Evolutionary conservation across 2,113 vertebrate species (phyloP), one percentile per base, ranked within the genome.

Genomic region (Rhinichthys klamathensis): DNA sequence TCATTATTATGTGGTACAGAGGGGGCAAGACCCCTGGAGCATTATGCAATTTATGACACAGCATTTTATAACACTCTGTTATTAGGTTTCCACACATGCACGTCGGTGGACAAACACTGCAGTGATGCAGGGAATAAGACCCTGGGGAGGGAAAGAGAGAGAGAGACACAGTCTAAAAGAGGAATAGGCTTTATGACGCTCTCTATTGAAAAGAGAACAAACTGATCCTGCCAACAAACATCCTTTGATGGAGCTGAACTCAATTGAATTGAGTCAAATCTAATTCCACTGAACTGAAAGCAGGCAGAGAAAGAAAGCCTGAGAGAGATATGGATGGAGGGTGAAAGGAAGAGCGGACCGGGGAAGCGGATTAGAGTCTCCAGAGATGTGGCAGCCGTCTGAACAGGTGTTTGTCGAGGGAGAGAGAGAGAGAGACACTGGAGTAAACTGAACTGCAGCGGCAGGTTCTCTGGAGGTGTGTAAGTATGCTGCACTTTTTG

Each of bases 231-330:
- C 79, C 79, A 80, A 49, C 60, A 80, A 80, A 80, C 79, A 80
- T 46, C 79, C 60, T 80, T 80, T 80, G 79, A 80, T 80, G 35
- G 79, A 79, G 72, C 87, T 32, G 84, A 82, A 88, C 79, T 85
- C 79, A 44, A 85, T 83, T 85, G 87, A 88, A 85, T 80, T 44
- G 79, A 80, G 79, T 80, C 79, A 80, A 80, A 80, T 80, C 60
- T 80, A 80, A 80, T 80, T 80, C 79, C 79, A 87, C 84, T 78
- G 74, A 83, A 84, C 74, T 70, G 79, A 73, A 75, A 75, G 74
- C 46, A 27, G 23, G 46, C 35, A 79, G 69, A 74, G 51, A 54
- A 27, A 80, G 76, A 80, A 61, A 77, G 54, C 75, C 44, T 63
- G 73, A 32, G 77, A 77, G 54, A 78, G 44, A 49, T 51, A 65